Percentiles rank a stretch among this genome's conserved stretches.
Evolutionary conservation across 2,888 invertebrate species (phyloP).

Genomic region (Clunio marinus): DNA sequence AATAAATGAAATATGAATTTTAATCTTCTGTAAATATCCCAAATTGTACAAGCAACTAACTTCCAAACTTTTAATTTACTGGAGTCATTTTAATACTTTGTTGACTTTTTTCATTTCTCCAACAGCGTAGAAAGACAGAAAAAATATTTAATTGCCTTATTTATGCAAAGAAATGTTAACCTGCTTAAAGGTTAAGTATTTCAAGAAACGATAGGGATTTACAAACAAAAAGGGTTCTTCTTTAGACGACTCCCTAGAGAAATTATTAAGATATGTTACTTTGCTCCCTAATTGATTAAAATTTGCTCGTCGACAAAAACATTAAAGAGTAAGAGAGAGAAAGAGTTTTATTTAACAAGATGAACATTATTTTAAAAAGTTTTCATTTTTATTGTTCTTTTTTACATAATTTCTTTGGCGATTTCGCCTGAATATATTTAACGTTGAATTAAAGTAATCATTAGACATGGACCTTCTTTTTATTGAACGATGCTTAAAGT

Average conservation of each 20-base stretch:
- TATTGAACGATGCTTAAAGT: no score
- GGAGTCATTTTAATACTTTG: slow-evolving; percentile 25
- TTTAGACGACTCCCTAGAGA: slow-evolving; percentile 31
- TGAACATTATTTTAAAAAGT: no score
- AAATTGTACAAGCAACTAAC: neutral
- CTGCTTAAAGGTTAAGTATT: slow-evolving; percentile 27
- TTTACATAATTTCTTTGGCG: no score
- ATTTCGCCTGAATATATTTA: no score
- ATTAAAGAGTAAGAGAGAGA: neutral
- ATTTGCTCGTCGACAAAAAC: slow-evolving; percentile 9
- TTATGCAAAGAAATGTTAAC: slow-evolving; percentile 32
- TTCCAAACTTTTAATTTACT: slow-evolving; percentile 13
- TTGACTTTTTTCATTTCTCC: slow-evolving; percentile 18
- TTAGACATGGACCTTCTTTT: no score
- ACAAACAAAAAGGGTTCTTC: slow-evolving; percentile 20
- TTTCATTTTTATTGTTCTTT: no score
- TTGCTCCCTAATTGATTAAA: slow-evolving; percentile 14
- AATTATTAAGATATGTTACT: slow-evolving; percentile 34
- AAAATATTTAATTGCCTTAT: slow-evolving; percentile 29
- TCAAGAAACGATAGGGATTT: neutral
- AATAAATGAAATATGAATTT: slow-evolving; percentile 2
- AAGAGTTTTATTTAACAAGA: no score
- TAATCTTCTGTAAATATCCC: slow-evolving; percentile 6
- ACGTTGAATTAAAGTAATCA: no score
- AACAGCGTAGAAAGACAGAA: slow-evolving; percentile 13